Base-by-base conservation (phyloP, 2,797 vertebrate species). In the Denticeps clupeoides region DNA sequence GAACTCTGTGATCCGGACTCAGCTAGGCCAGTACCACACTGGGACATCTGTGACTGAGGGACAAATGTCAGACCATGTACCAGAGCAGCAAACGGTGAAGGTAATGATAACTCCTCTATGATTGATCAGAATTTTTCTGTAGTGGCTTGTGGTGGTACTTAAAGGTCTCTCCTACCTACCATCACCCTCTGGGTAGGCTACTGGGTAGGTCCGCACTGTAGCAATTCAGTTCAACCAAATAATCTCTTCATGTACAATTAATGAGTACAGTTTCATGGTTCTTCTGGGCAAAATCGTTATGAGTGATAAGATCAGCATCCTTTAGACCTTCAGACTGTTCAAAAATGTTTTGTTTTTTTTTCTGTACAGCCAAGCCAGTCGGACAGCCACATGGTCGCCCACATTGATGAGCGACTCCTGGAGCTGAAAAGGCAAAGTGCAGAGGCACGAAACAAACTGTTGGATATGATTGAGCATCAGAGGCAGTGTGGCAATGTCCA, bases 391-490 rank as follows among this genome's bases (percentile, higher is more conserved):
- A 63, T 73, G 57, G 48, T 66, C 54, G 65, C 51, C 40, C 78
- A 67, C 11, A 74, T 93, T 66, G 86, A 94, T 63, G 83, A 88
- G 49, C 82, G 86, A 63, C 88, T 91, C 60, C 82, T 88, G 10
- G 89, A 94, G 66, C 63, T 96, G 51, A 92, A 90, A 68, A 82
- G 77, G 18, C 89, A 92, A 71, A 94, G 88, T 41, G 71, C 82
- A 41, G 88, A 86, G 48, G 92, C 92, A 1, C 80, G 83, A 28
- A 70, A 68, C 51, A 89, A 87, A 55, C 79, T 98, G 2, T 53
- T 96, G 52, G 77, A 86, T 54, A 78, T 97, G 13, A 92, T 94
- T 23, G 89, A 92, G 31, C 86, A 91, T 58, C 90, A 97, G 72
- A 90, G 83, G 41, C 76, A 60, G 41, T 73, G 57, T 24, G 54